Evolutionary conservation across 1,140 invertebrate species (phyloP).

Genomic region (Apocrypta bakeri): DNA sequence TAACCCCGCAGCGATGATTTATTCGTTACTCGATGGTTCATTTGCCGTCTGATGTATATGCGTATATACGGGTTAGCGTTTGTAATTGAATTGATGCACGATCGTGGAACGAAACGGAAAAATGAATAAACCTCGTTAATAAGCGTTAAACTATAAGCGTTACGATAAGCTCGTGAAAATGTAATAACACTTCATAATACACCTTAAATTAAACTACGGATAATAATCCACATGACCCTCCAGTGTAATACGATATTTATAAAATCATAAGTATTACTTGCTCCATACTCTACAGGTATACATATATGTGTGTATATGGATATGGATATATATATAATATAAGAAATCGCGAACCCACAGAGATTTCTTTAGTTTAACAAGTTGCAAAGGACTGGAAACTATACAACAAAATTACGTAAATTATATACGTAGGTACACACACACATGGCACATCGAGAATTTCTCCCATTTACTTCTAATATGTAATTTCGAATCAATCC

Average conservation of each 20-base stretch:
- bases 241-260: background rate
- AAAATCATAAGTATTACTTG: background rate
- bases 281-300: too few relatives aligned
- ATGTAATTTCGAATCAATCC: background rate
- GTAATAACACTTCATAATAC: background rate
- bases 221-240: background rate
- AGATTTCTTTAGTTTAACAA: background rate
- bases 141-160: background rate
- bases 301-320: too few relatives aligned
- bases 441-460: background rate
- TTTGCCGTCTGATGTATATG: slow-evolving; percentile 8
- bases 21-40: background rate
- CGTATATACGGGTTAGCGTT: background rate
- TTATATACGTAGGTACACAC: background rate
- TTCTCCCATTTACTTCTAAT: background rate
- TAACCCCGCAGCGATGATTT: background rate
- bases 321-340: background rate
- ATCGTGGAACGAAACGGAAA: background rate
- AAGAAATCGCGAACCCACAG: background rate
- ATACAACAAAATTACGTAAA: background rate
- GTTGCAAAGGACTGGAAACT: background rate
- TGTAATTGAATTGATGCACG: background rate
- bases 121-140: background rate
- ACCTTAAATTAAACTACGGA: background rate
- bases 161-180: background rate